Percentiles rank a stretch among this genome's conserved stretches.
phyloP scores from a whole-genome alignment of 2,113 vertebrate species.

The Triplophysa rosa region DNA sequence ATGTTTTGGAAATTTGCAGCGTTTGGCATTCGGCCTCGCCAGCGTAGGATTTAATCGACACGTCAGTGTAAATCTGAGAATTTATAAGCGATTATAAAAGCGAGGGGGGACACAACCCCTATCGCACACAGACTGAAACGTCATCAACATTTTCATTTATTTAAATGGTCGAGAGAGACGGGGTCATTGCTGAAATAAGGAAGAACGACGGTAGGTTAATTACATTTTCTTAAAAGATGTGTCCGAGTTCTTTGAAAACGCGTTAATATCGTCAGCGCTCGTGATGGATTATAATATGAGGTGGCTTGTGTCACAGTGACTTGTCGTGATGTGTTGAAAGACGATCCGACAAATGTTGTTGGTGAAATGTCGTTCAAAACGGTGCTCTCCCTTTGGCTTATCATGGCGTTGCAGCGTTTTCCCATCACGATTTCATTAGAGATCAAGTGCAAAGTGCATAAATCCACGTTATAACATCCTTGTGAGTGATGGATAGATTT shows the following conservation, averaged over 20 bases:
- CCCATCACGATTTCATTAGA: background rate
- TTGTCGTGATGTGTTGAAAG: constrained; percentile 23
- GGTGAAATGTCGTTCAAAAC: constrained; percentile 11
- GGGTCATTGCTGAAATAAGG: constrained; percentile 67
- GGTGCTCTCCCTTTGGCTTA: constrained; percentile 22
- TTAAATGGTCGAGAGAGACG: constrained; percentile 83
- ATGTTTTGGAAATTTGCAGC: background rate
- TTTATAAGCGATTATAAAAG: constrained; percentile 57
- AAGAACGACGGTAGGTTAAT: constrained; percentile 70
- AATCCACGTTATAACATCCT: background rate
- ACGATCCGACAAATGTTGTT: background rate
- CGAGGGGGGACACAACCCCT: constrained; percentile 70
- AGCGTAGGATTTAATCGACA: constrained; percentile 11
- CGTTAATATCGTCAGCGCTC: constrained; percentile 1
- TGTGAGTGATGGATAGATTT: background rate
- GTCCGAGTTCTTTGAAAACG: constrained; percentile 24
- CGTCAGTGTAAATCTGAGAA: constrained; percentile 50
- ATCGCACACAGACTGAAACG: constrained; percentile 74
- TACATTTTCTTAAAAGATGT: constrained; percentile 22
- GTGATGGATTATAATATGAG: constrained; percentile 19
- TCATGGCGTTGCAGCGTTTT: background rate
- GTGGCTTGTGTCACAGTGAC: constrained; percentile 27
- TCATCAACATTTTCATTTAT: constrained; percentile 81
- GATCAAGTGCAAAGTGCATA: constrained; percentile 1
- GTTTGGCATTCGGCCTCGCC: background rate